Base-by-base conservation (phyloP, 2,113 vertebrate genomes). In the Clupea harengus region DNA sequence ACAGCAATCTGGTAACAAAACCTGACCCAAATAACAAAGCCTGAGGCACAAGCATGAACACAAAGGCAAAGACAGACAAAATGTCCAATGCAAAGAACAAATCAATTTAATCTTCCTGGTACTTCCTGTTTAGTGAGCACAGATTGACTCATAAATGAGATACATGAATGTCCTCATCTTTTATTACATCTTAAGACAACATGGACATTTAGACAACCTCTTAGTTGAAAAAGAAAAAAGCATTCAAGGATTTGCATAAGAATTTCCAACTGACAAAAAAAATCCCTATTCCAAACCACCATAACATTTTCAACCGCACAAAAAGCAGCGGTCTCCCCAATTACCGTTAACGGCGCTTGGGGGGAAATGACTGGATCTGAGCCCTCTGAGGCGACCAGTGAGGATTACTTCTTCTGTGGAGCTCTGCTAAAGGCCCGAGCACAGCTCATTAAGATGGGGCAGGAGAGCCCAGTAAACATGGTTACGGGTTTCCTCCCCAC, bases 401-500 rank as follows among this genome's bases (percentile, higher is more conserved):
- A 0, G 47, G 47, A 49, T 11, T 49, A 11, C 47, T 49, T 49
- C 13, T 49, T 7, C 47, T 49, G 47, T 13, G 47, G 47, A 49
- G 47, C 60, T 64, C 20, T 64, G 6, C 25, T 7, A n/a, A n/a
- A 6, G 22, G 52, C 17, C 46, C 67, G 80, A 85, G 52, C n/a
- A 0, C 1, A 81, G 54, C 49, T 60, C 9, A 85, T 82, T 85
- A 81, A 82, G 60, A 47, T 9, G 54, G 28, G 78, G 20, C 11
- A 81, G 28, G 32, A 81, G 32, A 22, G 81, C 32, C 52, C 80
- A 60, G 78, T 85, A 67, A 81, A 85, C 25, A 46, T 28, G 52
- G 50, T 47, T 82, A 82, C 52, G 57, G 85, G 52, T 85, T 85
- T 85, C 80, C 85, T 57, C 54, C 52, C 80, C 32, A 45, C 78